Percentiles rank a stretch among this genome's conserved stretches.
These are phyloP conservation scores for Cryptosula pallasiana DNA, from an alignment of 2,888 invertebrate species.

Conservation along the genomic window DNA sequence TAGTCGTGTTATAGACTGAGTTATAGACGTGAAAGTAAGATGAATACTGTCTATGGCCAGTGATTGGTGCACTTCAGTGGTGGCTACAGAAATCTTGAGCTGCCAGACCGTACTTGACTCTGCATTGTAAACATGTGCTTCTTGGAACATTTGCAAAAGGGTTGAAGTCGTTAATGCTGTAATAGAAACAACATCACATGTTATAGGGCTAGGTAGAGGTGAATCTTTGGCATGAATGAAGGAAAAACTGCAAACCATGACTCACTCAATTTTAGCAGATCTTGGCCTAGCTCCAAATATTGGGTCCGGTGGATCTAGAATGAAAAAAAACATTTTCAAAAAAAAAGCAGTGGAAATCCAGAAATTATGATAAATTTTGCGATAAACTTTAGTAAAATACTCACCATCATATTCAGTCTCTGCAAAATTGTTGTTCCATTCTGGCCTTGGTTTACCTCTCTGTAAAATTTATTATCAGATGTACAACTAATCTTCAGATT, in stretches of 20 bases:
- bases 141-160: background rate
- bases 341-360: background rate
- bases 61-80: background rate
- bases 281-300: conserved; percentile 9
- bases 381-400: too few relatives aligned
- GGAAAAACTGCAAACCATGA: too few relatives aligned
- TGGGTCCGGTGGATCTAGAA: background rate
- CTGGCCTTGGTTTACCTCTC: background rate
- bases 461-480: background rate
- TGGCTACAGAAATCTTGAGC: background rate
- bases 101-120: conserved; percentile 9
- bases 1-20: too few relatives aligned
- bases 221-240: too few relatives aligned
- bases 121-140: background rate
- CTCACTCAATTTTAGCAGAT: conserved; percentile 1
- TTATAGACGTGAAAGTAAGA: too few relatives aligned
- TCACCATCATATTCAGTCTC: conserved; percentile 10
- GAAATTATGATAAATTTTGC: background rate
- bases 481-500: too few relatives aligned
- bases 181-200: too few relatives aligned
- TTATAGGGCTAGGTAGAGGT: too few relatives aligned
- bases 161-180: conserved; percentile 9
- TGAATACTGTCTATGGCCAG: background rate
- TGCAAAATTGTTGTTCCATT: conserved; percentile 22
- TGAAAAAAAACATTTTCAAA: too few relatives aligned